Evolutionary conservation across 2,113 vertebrate species (phyloP).

Genomic region (Eubucco bourcierii): DNA sequence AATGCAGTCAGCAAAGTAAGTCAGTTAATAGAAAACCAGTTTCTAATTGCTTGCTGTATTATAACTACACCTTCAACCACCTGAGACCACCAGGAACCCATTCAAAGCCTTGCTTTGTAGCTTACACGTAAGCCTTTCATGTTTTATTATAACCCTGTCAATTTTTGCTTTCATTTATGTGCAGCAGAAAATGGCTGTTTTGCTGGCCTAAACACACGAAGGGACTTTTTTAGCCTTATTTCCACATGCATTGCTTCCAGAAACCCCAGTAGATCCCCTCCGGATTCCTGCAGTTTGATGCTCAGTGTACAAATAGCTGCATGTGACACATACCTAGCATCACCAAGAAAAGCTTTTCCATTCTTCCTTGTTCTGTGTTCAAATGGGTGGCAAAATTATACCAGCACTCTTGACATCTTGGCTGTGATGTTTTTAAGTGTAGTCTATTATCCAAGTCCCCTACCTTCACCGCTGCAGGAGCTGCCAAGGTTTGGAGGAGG

Average conservation of each 20-base stretch:
- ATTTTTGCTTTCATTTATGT: constrained; percentile 75
- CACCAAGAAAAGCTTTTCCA: background rate
- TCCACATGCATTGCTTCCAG: constrained; percentile 27
- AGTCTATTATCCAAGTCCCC: background rate
- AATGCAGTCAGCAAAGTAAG: constrained; percentile 57
- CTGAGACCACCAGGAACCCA: constrained; percentile 81
- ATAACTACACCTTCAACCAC: constrained; percentile 85
- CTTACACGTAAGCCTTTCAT: constrained; percentile 79
- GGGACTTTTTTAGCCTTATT: constrained; percentile 13
- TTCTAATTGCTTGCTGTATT: constrained; percentile 78
- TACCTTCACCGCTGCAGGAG: background rate
- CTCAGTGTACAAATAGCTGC: background rate
- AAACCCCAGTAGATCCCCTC: background rate
- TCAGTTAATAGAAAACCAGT: constrained; percentile 71
- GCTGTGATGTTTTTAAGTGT: rapidly evolving
- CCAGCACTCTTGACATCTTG: rapidly evolving
- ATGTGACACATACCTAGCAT: rapidly evolving
- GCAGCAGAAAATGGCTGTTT: constrained; percentile 14
- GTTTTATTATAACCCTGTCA: constrained; percentile 71
- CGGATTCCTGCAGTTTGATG: background rate
- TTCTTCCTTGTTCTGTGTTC: rapidly evolving
- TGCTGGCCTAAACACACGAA: background rate
- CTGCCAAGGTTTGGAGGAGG: background rate
- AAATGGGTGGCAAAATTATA: rapidly evolving
- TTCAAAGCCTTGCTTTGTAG: constrained; percentile 64